phyloP scores from a whole-genome alignment of 2,113 vertebrate genomes.

The Sorex araneus region DNA sequence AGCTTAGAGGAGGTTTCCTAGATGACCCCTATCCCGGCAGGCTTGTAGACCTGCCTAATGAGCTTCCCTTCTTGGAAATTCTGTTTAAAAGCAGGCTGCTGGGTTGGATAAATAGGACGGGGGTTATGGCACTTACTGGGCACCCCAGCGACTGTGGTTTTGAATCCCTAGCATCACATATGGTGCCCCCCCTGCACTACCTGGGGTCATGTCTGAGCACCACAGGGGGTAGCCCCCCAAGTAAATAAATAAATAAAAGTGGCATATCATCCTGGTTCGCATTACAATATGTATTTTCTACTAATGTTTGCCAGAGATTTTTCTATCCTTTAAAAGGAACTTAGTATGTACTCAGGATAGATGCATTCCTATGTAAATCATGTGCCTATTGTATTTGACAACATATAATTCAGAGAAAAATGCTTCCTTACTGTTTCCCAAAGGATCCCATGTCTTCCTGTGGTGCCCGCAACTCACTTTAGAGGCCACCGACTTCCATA shows the following conservation, averaged over 20 bases:
- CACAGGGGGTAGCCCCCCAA: too few relatives aligned
- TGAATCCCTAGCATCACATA: too few relatives aligned
- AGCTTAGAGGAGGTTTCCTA: background rate
- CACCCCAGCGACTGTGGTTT: too few relatives aligned
- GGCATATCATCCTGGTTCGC: background rate
- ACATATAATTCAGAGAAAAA: slow-evolving; percentile 47
- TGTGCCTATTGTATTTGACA: background rate
- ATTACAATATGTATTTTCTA: background rate
- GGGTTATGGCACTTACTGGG: too few relatives aligned
- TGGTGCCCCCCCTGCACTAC: too few relatives aligned
- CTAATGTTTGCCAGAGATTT: slow-evolving; percentile 4
- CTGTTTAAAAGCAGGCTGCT: slow-evolving; percentile 30
- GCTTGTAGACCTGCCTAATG: background rate
- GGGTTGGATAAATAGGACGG: too few relatives aligned
- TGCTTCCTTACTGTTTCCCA: background rate
- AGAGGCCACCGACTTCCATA: background rate
- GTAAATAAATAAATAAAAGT: slow-evolving; percentile 7
- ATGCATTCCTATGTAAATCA: slow-evolving; percentile 7
- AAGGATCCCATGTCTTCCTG: background rate
- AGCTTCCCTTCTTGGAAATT: slow-evolving; percentile 66
- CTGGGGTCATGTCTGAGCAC: too few relatives aligned
- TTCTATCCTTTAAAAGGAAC: background rate
- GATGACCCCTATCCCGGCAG: background rate
- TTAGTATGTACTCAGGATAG: background rate
- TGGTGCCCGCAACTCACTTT: background rate